phyloP scores from a whole-genome alignment of 2,888 invertebrate species.

The Nyleta sp. region DNA sequence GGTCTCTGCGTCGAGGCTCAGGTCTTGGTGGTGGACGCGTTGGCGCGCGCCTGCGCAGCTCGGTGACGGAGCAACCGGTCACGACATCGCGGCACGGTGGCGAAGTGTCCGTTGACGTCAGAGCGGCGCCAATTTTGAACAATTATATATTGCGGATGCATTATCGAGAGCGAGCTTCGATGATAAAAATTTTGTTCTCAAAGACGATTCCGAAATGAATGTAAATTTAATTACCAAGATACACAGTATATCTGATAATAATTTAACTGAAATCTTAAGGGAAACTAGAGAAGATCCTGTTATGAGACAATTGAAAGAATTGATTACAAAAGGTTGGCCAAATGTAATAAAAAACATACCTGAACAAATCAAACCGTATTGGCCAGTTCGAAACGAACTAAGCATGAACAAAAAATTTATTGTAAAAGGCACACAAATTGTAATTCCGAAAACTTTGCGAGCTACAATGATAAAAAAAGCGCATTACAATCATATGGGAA shows the following conservation, averaged over 20 bases:
- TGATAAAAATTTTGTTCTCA: constrained; percentile 20
- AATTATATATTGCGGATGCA: constrained; percentile 71
- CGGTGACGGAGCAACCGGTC: too few species aligned
- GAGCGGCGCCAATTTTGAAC: too few species aligned
- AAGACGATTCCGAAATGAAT: constrained; percentile 53
- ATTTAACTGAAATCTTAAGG: constrained; percentile 13
- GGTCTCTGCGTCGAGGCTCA: too few species aligned
- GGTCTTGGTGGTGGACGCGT: too few species aligned
- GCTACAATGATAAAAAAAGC: constrained; percentile 65
- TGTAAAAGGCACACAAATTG: constrained; percentile 59
- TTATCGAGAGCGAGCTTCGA: constrained; percentile 68
- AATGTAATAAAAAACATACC: constrained; percentile 57
- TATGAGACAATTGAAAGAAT: constrained; percentile 60
- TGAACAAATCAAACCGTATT: constrained; percentile 40
- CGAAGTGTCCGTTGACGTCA: too few species aligned
- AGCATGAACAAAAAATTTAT: constrained; percentile 55
- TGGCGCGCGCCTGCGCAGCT: too few species aligned
- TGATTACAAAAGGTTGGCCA: constrained; percentile 68
- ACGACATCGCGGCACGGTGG: too few species aligned
- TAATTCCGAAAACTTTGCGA: constrained; percentile 61
- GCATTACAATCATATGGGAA: constrained; percentile 70
- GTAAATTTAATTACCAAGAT: constrained; percentile 69
- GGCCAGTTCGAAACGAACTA: constrained; percentile 55
- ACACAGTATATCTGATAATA: constrained; percentile 49
- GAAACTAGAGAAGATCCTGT: constrained; percentile 63